Conservation (phyloP, 2,888 invertebrate genomes). For the Maniola hyperantus region DNA sequence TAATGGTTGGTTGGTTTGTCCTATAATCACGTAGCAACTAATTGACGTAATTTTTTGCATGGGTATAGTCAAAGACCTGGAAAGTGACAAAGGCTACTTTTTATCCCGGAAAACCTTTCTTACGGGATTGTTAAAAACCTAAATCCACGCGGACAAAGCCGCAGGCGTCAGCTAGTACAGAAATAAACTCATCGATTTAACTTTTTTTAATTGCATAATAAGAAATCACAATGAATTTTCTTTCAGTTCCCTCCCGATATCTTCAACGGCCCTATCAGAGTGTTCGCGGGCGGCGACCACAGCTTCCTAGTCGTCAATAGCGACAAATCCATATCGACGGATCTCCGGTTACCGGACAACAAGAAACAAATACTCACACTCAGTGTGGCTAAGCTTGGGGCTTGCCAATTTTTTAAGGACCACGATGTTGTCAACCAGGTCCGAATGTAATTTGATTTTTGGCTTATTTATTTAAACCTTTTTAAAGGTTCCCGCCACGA, state of each 20-base stretch:
- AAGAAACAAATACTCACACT: slow-evolving; percentile 87
- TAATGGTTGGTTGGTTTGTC: too few relatives aligned
- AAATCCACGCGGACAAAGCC: too few relatives aligned
- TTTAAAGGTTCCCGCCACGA: not conserved
- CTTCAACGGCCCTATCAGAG: slow-evolving; percentile 77
- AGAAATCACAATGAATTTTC: slow-evolving; percentile 23
- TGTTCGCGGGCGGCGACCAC: slow-evolving; percentile 94
- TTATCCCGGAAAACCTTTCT: too few relatives aligned
- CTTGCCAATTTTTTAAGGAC: slow-evolving; percentile 84
- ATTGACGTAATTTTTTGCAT: too few relatives aligned
- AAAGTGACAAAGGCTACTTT: too few relatives aligned
- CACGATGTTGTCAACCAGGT: slow-evolving; percentile 86
- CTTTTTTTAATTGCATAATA: too few relatives aligned
- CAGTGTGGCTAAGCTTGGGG: slow-evolving; percentile 80
- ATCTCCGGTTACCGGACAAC: slow-evolving; percentile 83
- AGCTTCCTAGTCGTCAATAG: slow-evolving; percentile 88
- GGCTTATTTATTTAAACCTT: not conserved
- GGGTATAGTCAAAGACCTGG: too few relatives aligned
- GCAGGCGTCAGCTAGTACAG: too few relatives aligned
- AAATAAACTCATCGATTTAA: too few relatives aligned
- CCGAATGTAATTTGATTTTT: slow-evolving; percentile 26
- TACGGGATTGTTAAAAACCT: too few relatives aligned
- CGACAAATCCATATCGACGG: slow-evolving; percentile 76
- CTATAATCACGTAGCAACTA: too few relatives aligned
- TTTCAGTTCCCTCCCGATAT: slow-evolving; percentile 65